A percentile compares a stretch with the other conserved stretches of the same genome.
These are phyloP conservation scores for Antechinus stuartii DNA, from an alignment of 2,113 vertebrate species.

Conservation along the genomic window DNA sequence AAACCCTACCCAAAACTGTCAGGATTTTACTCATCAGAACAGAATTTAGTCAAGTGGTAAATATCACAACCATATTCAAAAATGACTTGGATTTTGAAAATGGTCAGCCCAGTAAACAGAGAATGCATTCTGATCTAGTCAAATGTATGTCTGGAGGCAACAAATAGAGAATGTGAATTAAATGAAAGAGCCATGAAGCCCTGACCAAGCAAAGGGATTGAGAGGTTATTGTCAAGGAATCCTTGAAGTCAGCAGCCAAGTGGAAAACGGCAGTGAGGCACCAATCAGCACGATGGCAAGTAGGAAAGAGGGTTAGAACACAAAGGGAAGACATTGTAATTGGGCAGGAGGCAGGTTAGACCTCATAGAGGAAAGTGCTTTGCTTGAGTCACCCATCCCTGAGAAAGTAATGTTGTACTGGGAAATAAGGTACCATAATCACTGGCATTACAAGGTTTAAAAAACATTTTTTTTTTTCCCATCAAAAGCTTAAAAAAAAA, in stretches of 20 bases:
- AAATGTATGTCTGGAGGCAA: constrained; percentile 49
- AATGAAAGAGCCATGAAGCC: background rate
- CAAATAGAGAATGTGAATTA: constrained; percentile 28
- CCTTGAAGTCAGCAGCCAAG: constrained; percentile 17
- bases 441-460: background rate
- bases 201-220: background rate
- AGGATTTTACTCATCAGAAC: constrained; percentile 39
- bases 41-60: constrained; percentile 10
- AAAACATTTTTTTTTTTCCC: background rate
- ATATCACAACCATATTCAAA: background rate
- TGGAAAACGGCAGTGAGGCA: background rate
- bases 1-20: background rate
- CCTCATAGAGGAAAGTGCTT: background rate
- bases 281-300: background rate
- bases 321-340: fast-evolving
- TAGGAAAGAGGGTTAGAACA: background rate
- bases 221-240: background rate
- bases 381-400: background rate
- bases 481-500: constrained; percentile 6
- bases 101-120: constrained; percentile 26
- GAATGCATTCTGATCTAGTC: constrained; percentile 50
- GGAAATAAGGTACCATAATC: background rate
- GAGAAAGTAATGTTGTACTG: background rate
- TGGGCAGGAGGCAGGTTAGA: background rate
- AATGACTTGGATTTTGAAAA: constrained; percentile 46